These are phyloP conservation scores for Macrobrachium rosenbergii DNA, from an alignment of 1,140 invertebrate species.

Conservation along the genomic window DNA sequence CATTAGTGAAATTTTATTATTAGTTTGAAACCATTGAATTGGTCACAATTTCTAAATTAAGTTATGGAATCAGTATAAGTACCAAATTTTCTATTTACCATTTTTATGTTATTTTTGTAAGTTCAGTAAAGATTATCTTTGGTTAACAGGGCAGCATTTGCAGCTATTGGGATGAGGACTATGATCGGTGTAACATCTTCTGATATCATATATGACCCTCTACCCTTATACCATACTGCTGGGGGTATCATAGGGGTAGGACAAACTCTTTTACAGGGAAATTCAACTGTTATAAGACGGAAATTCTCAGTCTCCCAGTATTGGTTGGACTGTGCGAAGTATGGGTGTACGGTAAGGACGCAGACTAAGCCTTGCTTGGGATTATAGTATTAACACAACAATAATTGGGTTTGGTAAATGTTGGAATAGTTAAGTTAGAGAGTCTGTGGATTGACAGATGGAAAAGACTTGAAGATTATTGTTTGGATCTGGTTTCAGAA, in stretches of 20 bases:
- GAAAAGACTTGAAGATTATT: too few species aligned
- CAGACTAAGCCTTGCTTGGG: not conserved
- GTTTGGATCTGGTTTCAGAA: too few species aligned
- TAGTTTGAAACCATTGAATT: too few species aligned
- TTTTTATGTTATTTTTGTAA: not conserved
- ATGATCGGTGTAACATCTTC: slow-evolving; percentile 73
- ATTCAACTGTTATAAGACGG: slow-evolving; percentile 86
- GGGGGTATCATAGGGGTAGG: slow-evolving; percentile 90
- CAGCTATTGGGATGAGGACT: slow-evolving; percentile 59
- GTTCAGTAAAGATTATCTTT: slow-evolving; percentile 1
- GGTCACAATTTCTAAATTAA: too few species aligned
- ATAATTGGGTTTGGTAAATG: too few species aligned
- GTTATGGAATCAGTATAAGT: too few species aligned
- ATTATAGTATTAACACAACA: not conserved
- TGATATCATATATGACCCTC: slow-evolving; percentile 89
- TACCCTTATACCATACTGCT: slow-evolving; percentile 95
- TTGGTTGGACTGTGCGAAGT: slow-evolving; percentile 94
- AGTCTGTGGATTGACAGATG: too few species aligned
- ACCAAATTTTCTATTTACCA: too few species aligned
- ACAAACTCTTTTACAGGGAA: slow-evolving; percentile 87
- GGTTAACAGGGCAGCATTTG: slow-evolving; percentile 61
- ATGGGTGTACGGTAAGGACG: slow-evolving; percentile 90
- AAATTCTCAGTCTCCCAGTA: slow-evolving; percentile 98
- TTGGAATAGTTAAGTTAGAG: too few species aligned
- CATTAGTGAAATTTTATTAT: too few species aligned